A percentile compares a stretch with the other conserved stretches of the same genome.
phyloP scores from a whole-genome alignment of 2,113 vertebrate genomes.

The Ibidorhyncha struthersii region DNA sequence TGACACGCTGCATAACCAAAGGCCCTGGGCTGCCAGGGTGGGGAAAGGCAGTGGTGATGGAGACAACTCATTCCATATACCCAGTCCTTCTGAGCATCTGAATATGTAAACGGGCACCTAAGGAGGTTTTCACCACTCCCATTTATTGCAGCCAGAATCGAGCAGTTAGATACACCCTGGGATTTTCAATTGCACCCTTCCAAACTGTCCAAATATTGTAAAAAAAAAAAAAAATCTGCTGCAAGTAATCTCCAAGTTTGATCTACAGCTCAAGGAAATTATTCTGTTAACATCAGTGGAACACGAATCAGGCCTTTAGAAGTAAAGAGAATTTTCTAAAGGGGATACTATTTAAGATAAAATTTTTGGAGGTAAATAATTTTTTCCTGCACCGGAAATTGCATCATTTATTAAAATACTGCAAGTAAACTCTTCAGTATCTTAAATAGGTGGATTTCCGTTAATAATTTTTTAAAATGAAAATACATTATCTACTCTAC shows the following conservation, averaged over 20 bases:
- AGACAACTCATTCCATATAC: not conserved
- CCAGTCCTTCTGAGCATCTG: not conserved
- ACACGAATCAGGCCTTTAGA: not conserved
- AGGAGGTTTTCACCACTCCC: not conserved
- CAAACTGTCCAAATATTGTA: not conserved
- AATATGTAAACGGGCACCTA: rapidly evolving
- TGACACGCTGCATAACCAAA: not conserved
- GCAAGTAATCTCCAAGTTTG: not conserved
- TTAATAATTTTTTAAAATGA: not conserved
- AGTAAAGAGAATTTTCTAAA: not conserved
- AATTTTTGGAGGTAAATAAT: not conserved
- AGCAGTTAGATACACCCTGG: not conserved
- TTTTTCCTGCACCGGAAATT: not conserved
- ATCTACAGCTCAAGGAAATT: not conserved
- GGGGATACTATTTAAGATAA: not conserved
- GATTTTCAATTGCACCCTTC: not conserved
- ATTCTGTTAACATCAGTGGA: not conserved
- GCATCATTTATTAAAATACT: not conserved
- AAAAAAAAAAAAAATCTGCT: not conserved
- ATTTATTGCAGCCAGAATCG: not conserved
- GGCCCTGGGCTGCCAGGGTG: rapidly evolving
- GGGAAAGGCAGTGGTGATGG: not conserved
- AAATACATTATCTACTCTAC: not conserved
- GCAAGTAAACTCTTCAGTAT: not conserved
- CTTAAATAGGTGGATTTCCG: not conserved